Base-by-base conservation (phyloP, 2,113 vertebrate genomes). In the Bothrops jararaca region DNA sequence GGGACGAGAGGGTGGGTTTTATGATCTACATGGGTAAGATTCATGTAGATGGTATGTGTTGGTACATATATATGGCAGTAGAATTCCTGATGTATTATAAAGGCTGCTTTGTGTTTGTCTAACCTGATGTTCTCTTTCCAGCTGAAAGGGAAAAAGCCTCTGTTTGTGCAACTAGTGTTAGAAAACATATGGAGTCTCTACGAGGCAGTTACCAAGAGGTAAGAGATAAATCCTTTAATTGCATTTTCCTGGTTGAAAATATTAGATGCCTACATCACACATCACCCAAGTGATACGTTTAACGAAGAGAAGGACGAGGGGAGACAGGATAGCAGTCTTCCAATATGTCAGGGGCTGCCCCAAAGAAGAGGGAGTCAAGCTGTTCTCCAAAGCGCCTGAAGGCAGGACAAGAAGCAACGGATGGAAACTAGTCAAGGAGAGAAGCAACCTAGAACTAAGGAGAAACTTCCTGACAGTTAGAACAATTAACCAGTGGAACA, bases 141-240 rank as follows among this genome's bases (percentile, higher is more conserved):
- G 99, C 97, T 97, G 85, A 99, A 99, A 98, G 99, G 98, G 96
- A 99, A 99, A 97, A 99, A 99, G 92, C 98, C 98, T 48, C 97
- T 99, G 89, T 99, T 99, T 96, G 99, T 99, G 91, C 99, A 99
- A 96, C 97, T 99, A 3, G 99, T 99, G 90, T 96, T 99, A 96
- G 99, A 99, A 94, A 99, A 99, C 92, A 98, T 99, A 92, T 99
- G 99, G 99, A 99, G 98, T 97, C 97, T 99, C 54, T 99, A 99
- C 91, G 99, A 99, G n/a, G 98, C 98, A 2, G 98, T 99, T 87
- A 98, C 97, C n/a, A 98, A 97, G 96, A 99, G 98, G 99, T 99
- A 96, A 98, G 96, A 23, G 89, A 39, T 2, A 48, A 18, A 89
- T 57, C n/a, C 6, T 22, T 5, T 10, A 26, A n/a, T 15, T 52